Evolutionary conservation across 2,888 invertebrate genomes (phyloP).

Genomic region (Diarsia brunnea): DNA sequence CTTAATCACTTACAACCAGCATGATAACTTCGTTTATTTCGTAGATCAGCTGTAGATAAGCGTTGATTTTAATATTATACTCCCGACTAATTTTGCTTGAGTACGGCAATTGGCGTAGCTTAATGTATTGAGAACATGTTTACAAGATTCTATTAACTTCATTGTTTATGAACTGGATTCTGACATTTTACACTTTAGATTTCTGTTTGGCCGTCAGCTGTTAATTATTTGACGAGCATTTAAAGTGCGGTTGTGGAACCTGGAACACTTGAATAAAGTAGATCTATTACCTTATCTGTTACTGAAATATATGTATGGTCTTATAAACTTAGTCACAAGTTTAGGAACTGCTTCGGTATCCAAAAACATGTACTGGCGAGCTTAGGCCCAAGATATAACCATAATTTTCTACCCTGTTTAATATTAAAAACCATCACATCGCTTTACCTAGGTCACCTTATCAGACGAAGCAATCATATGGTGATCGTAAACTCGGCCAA

Average conservation of each 20-base stretch:
- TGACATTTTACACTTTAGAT: constrained; percentile 17
- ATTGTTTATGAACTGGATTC: constrained; percentile 41
- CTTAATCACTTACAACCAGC: constrained; percentile 51
- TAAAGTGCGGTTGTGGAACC: background rate
- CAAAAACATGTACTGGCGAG: background rate
- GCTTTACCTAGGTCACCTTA: background rate
- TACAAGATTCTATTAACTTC: constrained; percentile 30
- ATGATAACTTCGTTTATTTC: constrained; percentile 61
- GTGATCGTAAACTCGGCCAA: background rate
- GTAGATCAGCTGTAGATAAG: constrained; percentile 56
- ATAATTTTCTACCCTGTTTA: background rate
- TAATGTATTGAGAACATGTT: constrained; percentile 46
- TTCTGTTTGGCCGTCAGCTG: constrained; percentile 9
- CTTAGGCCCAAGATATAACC: background rate
- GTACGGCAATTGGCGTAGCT: constrained; percentile 22
- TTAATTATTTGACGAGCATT: constrained; percentile 5
- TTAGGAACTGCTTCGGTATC: background rate
- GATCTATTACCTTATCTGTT: constrained; percentile 8
- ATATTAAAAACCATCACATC: background rate
- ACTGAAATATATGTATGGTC: background rate
- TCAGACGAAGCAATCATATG: background rate
- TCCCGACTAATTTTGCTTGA: constrained; percentile 25
- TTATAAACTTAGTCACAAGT: background rate
- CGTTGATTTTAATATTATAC: constrained; percentile 53
- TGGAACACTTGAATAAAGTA: background rate